Percentiles rank a stretch among this genome's conserved stretches.
Evolutionary conservation across 2,888 invertebrate species (phyloP).

Genomic region (Serrognathus titanus): DNA sequence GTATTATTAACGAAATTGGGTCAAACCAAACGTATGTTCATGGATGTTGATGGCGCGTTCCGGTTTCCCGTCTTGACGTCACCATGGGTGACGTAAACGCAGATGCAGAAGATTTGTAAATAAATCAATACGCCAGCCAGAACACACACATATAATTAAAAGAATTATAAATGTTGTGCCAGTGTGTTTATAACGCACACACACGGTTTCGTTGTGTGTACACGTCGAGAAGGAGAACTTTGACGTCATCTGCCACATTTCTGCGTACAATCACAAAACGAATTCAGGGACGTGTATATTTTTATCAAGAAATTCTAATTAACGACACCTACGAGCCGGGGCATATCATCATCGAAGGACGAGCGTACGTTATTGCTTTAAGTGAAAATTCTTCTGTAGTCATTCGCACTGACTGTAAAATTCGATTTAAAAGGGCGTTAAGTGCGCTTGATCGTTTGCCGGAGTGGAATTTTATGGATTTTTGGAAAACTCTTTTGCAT

Average conservation of each 20-base stretch:
- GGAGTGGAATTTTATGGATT: no score
- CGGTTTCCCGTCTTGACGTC: constrained; percentile 16
- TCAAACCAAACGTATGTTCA: background rate
- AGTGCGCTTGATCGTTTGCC: no score
- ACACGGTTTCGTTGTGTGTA: no score
- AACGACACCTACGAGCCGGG: background rate
- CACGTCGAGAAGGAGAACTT: background rate
- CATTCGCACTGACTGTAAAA: no score
- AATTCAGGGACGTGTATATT: constrained; percentile 1
- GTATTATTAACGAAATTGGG: background rate
- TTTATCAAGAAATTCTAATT: background rate
- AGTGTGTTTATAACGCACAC: no score
- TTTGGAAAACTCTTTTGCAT: no score
- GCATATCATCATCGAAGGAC: background rate
- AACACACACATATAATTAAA: background rate
- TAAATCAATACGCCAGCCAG: constrained; percentile 13
- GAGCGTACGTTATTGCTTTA: background rate
- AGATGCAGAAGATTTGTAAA: constrained; percentile 17
- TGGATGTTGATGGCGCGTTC: constrained; percentile 4
- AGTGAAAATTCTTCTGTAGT: no score
- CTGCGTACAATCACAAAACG: background rate
- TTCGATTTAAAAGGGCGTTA: no score
- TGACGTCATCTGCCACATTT: constrained; percentile 1
- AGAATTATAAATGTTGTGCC: no score
- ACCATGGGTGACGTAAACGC: constrained; percentile 14